Percentiles rank a stretch among this genome's conserved stretches.
Evolutionary conservation across 2,888 invertebrate species (phyloP).

Genomic region (Drosophila tripunctata): DNA sequence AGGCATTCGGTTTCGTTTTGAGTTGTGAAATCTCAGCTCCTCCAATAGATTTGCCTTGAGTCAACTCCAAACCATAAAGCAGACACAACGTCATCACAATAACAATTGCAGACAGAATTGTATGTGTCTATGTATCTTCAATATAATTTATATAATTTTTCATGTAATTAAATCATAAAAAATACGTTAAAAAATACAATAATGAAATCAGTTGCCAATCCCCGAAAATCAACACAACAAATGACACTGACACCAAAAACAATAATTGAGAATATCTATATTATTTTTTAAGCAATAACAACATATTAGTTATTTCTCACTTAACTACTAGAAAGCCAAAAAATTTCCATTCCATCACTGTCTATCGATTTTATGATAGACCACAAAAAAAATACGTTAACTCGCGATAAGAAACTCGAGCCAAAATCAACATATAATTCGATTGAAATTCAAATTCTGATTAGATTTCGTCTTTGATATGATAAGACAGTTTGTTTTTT

Average conservation of each 20-base stretch:
- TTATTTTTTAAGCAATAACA: no score
- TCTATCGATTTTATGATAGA: constrained; percentile 61
- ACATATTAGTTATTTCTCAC: constrained; percentile 1
- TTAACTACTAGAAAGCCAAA: constrained; percentile 37
- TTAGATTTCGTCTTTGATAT: constrained; percentile 31
- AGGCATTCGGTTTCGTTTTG: constrained; percentile 2
- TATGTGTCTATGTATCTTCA: background rate
- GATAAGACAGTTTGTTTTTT: constrained; percentile 9
- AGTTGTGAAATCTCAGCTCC: constrained; percentile 61
- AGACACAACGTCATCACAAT: constrained; percentile 61
- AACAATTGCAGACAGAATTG: constrained; percentile 66
- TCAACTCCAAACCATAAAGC: constrained; percentile 32
- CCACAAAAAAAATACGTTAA: constrained; percentile 42
- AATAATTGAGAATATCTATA: constrained; percentile 1
- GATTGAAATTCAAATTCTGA: constrained; percentile 46
- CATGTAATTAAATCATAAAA: constrained; percentile 76
- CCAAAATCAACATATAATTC: constrained; percentile 38
- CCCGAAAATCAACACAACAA: constrained; percentile 62
- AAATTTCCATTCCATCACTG: constrained; percentile 62
- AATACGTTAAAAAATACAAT: constrained; percentile 26
- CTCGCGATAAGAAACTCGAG: constrained; percentile 33
- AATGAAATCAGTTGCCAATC: constrained; percentile 66
- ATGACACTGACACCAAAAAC: constrained; percentile 70
- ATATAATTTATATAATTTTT: constrained; percentile 57
- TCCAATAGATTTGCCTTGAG: constrained; percentile 31